phyloP scores from a whole-genome alignment of 2,113 vertebrate species.

The Nicator chloris region DNA sequence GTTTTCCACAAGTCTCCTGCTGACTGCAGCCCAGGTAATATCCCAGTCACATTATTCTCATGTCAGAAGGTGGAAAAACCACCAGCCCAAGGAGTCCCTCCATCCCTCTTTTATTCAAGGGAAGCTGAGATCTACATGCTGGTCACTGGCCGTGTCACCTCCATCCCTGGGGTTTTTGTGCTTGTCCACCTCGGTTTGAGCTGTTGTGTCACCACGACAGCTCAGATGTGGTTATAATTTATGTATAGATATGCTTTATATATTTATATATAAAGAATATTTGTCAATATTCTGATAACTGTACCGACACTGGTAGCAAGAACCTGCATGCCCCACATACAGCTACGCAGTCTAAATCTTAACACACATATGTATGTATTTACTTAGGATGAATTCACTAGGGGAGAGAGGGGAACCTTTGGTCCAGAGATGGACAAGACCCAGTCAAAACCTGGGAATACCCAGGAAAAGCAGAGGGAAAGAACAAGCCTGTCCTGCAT shows the following conservation, averaged over 20 bases:
- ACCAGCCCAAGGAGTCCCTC: neutral
- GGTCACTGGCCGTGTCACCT: neutral
- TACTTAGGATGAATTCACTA: neutral
- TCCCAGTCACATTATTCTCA: neutral
- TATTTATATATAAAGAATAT: neutral
- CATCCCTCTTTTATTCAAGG: neutral
- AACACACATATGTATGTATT: neutral
- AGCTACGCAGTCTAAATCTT: neutral
- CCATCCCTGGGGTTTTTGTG: neutral
- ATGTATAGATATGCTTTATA: no score
- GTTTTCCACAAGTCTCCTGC: neutral
- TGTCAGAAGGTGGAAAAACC: neutral
- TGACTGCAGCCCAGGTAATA: neutral
- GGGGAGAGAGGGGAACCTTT: neutral
- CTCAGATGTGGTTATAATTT: neutral
- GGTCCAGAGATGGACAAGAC: neutral
- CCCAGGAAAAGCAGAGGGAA: neutral
- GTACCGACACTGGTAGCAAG: fast-evolving
- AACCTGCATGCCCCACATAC: neutral
- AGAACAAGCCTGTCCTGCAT: neutral
- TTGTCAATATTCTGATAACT: neutral
- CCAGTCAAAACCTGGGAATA: neutral
- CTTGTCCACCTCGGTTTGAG: neutral
- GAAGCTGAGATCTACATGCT: neutral
- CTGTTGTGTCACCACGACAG: neutral